phyloP scores from a whole-genome alignment of 2,888 invertebrate genomes.

The Lasius fuliginosus region DNA sequence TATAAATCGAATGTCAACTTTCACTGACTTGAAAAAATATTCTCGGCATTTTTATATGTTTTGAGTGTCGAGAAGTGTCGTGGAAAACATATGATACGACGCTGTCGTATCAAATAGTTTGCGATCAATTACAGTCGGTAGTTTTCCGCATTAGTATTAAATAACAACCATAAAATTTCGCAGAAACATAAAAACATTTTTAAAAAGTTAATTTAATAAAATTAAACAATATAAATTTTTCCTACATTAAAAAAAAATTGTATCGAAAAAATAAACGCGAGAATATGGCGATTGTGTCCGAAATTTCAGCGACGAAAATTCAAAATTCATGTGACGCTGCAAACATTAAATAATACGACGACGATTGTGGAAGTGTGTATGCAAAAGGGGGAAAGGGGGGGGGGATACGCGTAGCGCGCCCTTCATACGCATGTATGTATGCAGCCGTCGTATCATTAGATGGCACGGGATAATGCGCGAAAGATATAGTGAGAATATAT shows the following conservation, averaged over 20 bases:
- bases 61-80: background rate
- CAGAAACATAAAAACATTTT: too few relatives aligned
- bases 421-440: conserved; percentile 56
- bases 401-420: conserved; percentile 39
- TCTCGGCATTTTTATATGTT: conserved; percentile 1
- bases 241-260: too few relatives aligned
- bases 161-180: background rate
- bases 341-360: background rate
- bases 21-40: background rate
- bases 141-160: background rate
- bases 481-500: conserved; percentile 71
- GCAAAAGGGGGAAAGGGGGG: background rate
- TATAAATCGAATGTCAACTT: background rate
- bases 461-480: conserved; percentile 63
- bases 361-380: background rate
- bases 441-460: conserved; percentile 68
- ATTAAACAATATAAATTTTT: too few relatives aligned
- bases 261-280: too few relatives aligned
- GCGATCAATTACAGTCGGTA: background rate
- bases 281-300: too few relatives aligned
- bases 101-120: background rate
- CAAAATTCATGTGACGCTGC: background rate
- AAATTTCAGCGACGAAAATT: background rate
- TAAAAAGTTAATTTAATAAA: too few relatives aligned
- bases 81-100: background rate